These are phyloP conservation scores for Hetaerina titia DNA, from an alignment of 2,888 invertebrate genomes.

Conservation along the genomic window DNA sequence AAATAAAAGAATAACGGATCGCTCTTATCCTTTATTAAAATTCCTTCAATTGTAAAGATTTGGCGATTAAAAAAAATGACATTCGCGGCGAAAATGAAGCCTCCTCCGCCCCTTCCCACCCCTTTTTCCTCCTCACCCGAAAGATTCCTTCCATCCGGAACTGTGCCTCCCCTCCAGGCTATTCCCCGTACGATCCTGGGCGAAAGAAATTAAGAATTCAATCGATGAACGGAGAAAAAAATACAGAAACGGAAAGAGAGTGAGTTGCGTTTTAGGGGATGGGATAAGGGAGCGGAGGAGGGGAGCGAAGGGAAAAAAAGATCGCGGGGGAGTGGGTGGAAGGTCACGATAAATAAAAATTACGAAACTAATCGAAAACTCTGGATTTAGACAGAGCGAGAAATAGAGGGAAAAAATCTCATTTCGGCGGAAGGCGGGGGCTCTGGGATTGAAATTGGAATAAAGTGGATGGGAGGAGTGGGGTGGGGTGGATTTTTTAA, in stretches of 20 bases:
- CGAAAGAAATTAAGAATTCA: slow-evolving; percentile 10
- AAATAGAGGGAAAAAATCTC: slow-evolving; percentile 9
- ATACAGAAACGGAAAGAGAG: not conserved
- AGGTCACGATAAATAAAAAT: slow-evolving; percentile 13
- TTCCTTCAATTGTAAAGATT: slow-evolving; percentile 1
- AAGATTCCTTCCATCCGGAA: not conserved
- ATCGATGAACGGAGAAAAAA: not conserved
- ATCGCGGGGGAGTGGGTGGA: not conserved
- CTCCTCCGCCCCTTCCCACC: not conserved
- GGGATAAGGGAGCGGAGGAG: not conserved
- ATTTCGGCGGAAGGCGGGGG: not conserved
- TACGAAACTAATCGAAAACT: slow-evolving; percentile 17
- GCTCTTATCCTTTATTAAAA: slow-evolving; percentile 2
- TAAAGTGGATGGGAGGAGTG: not conserved
- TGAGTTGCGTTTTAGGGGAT: not conserved
- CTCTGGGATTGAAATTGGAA: not conserved
- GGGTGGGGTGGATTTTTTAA: not conserved
- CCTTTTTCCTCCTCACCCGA: not conserved
- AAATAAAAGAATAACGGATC: not conserved
- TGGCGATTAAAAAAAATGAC: slow-evolving; percentile 14
- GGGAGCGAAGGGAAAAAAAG: not conserved
- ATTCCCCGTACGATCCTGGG: not conserved
- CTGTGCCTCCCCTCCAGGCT: not conserved
- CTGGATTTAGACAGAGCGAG: slow-evolving; percentile 1
- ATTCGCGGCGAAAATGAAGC: slow-evolving; percentile 19